These are phyloP conservation scores for Antennarius maculatus DNA, from an alignment of 2,797 vertebrate genomes.

Conservation along the genomic window DNA sequence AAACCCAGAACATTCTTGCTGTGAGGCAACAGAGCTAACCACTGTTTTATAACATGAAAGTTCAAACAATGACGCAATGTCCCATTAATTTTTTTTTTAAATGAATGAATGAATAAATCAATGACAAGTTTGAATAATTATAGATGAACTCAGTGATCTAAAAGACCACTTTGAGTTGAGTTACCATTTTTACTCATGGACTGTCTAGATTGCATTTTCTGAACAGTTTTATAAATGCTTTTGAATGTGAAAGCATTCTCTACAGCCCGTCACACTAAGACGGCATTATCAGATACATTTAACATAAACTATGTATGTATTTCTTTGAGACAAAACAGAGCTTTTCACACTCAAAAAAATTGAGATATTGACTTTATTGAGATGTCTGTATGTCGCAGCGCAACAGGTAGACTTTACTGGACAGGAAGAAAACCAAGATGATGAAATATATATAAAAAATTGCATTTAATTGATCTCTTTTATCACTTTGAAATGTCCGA, in stretches of 20 bases:
- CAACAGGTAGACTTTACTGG: slow-evolving; percentile 53
- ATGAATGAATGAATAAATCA: no score
- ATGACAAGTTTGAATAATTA: no score
- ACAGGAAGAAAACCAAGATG: slow-evolving; percentile 63
- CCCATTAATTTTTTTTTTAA: no score
- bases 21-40: no score
- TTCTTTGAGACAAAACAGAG: slow-evolving; percentile 16
- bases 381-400: slow-evolving; percentile 42
- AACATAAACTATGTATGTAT: not conserved
- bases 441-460: slow-evolving; percentile 35
- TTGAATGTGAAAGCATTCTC: not conserved
- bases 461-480: slow-evolving; percentile 13
- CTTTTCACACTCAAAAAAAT: slow-evolving; percentile 14
- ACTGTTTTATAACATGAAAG: no score
- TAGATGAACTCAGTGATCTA: no score
- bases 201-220: no score
- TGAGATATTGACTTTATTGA: slow-evolving; percentile 68
- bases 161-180: no score
- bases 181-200: no score
- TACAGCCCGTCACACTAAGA: not conserved
- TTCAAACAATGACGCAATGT: no score
- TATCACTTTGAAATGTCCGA: slow-evolving; percentile 27
- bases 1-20: no score
- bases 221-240: no score
- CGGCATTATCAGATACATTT: not conserved